Percentiles rank a stretch among this genome's conserved stretches.
Conservation (phyloP, 2,113 vertebrate genomes). For the Phyllostomus discolor region DNA sequence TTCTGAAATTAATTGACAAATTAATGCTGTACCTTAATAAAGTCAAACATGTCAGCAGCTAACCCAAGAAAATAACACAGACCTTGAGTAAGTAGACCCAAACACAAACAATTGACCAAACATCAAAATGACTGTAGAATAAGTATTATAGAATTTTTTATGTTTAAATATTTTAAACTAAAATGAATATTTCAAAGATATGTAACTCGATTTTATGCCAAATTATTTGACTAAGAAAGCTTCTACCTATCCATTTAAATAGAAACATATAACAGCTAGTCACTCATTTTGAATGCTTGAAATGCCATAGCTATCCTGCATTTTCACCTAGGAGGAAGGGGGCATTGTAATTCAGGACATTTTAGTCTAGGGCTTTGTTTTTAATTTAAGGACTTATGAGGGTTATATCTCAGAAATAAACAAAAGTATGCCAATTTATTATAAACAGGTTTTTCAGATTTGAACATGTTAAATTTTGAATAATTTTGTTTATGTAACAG, state of each 20-base stretch:
- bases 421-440: not conserved
- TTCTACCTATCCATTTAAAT: not conserved
- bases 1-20: not conserved
- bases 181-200: not conserved
- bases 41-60: not conserved
- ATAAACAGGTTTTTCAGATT: not conserved
- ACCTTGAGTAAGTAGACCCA: not conserved
- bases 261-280: not conserved
- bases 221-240: not conserved
- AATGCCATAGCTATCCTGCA: not conserved
- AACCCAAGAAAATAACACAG: not conserved
- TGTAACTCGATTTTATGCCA: not conserved
- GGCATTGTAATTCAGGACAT: not conserved
- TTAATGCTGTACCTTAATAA: not conserved
- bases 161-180: not conserved
- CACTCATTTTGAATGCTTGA: not conserved
- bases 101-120: not conserved
- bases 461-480: not conserved
- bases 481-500: not conserved
- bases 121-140: not conserved
- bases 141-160: not conserved
- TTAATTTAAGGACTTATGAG: not conserved
- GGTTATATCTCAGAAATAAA: not conserved
- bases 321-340: not conserved
- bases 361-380: not conserved